Base-by-base conservation (phyloP, 2,888 invertebrate species). In the Drosophila borborema region DNA sequence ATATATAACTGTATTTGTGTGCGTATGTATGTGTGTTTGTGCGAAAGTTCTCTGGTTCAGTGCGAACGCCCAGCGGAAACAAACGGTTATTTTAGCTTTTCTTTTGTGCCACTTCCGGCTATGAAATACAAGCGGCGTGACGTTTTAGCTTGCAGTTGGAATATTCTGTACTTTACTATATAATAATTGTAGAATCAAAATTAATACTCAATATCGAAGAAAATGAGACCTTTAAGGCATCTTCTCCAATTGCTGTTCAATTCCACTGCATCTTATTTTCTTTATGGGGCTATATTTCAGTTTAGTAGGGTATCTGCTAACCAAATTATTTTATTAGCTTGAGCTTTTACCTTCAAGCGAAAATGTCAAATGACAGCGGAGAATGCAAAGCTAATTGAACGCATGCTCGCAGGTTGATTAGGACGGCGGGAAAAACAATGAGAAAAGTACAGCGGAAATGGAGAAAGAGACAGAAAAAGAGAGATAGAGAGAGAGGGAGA, bases 121-220 rank as follows among this genome's bases (percentile, higher is more conserved):
- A 75, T 79, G 87, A 78, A 86, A 85, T 78, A 78, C 86, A 84
- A 85, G 77, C 87, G 85, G 77, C 77, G 81, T 87, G 82, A 74
- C 74, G 79, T 28, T 78, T 80, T 53, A 59, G 58, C 51, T 64
- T 72, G 74, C 73, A 64, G 62, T 58, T 61, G 16, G 46, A 16
- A 34, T 40, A 55, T 48, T 40, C 46, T 55, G 23, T 46, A 34
- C 12, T 28, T 18, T 14, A 23, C 10, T 18, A 54, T 46, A 23
- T 46, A 20, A 20, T 46, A n/a, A 1, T 16, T 8, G 28, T 16
- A 6, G 8, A 8, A 3, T 7, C 40, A 2, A 40, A 7, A 16
- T 7, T 28, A 28, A 28, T 28, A 5, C n/a, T n/a, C n/a, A n/a
- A n/a, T n/a, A n/a, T n/a, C 28, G 5, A 28, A 5, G 28, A 5